phyloP scores from a whole-genome alignment of 2,888 invertebrate genomes.

The Lasioglossum vierecki region DNA sequence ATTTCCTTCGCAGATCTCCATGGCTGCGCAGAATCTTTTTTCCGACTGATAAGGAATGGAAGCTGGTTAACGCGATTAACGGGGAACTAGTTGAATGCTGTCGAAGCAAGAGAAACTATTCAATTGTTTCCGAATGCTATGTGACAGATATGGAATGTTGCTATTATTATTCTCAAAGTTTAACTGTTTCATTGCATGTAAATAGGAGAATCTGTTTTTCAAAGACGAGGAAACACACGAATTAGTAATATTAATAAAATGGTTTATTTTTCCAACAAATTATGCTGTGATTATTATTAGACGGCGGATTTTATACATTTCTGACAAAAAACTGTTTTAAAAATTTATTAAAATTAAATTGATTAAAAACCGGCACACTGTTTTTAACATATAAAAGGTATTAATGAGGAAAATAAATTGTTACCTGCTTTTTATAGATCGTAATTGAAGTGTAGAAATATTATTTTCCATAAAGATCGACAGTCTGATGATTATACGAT shows the following conservation, averaged over 20 bases:
- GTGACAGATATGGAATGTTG: background rate
- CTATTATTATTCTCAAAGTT: background rate
- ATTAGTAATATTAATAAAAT: background rate
- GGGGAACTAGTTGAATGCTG: background rate
- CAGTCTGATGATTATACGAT: background rate
- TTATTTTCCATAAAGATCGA: too few species aligned
- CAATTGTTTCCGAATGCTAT: background rate
- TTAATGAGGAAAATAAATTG: too few species aligned
- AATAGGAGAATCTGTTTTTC: background rate
- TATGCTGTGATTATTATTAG: too few species aligned
- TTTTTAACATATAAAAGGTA: too few species aligned
- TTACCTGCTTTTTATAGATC: too few species aligned
- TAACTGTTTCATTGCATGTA: background rate
- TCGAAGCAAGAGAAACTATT: background rate
- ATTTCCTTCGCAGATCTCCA: slow-evolving; percentile 12
- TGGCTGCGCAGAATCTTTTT: background rate
- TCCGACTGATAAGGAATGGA: background rate
- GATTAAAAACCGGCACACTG: too few species aligned
- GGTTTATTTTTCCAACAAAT: background rate
- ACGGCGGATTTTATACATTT: too few species aligned
- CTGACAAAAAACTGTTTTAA: too few species aligned
- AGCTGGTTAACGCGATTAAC: background rate
- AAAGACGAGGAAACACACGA: background rate
- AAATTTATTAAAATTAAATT: too few species aligned
- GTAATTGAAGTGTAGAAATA: too few species aligned